These are phyloP conservation scores for Leucopternis melanops DNA, from an alignment of 2,113 vertebrate genomes.

Conservation along the genomic window DNA sequence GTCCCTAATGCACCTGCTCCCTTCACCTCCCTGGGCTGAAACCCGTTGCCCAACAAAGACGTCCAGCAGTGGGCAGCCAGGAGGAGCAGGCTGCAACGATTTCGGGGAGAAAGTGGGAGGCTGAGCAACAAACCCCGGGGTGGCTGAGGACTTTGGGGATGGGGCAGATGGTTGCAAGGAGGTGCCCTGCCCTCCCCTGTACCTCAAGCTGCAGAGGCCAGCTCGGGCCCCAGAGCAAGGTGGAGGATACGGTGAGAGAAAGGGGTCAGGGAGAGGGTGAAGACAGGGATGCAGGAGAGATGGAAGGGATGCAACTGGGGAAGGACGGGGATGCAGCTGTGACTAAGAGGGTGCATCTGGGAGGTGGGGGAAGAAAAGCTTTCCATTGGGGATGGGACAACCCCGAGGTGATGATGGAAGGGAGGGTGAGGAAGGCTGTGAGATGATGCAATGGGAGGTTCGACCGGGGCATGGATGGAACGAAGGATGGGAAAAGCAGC, in stretches of 20 bases:
- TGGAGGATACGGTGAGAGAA: neutral
- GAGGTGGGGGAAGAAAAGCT: neutral
- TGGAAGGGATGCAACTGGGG: neutral
- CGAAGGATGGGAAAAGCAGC: neutral
- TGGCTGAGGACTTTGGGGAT: neutral
- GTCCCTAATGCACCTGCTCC: conserved; percentile 28
- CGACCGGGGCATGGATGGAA: neutral
- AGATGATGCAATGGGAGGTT: conserved; percentile 39
- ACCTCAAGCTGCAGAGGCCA: neutral
- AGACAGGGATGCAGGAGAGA: neutral
- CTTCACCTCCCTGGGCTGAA: neutral
- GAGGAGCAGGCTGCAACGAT: neutral
- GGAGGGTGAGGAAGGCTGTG: neutral
- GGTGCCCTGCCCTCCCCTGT: neutral
- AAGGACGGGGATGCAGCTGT: neutral
- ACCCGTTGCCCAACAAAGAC: neutral
- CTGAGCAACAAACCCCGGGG: neutral
- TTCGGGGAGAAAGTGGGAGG: neutral
- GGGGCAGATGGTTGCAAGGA: neutral
- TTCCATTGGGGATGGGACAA: neutral
- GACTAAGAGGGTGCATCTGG: neutral
- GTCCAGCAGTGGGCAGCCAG: neutral
- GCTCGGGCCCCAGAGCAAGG: neutral
- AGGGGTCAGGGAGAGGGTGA: neutral
- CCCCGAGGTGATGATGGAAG: neutral